Evolutionary conservation across 1,140 invertebrate genomes (phyloP).

Genomic region (Aradophagus sp.): DNA sequence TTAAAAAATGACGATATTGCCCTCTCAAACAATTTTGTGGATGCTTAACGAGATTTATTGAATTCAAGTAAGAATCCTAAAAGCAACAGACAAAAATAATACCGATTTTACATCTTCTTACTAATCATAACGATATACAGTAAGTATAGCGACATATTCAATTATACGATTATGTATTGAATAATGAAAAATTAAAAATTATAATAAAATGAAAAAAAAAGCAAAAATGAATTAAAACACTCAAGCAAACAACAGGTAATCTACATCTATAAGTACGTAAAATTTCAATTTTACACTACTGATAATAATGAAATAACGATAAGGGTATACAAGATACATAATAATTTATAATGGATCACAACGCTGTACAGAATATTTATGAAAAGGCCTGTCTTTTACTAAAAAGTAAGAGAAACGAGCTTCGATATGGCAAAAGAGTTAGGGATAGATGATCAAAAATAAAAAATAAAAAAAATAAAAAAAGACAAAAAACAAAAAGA

Average conservation of each 20-base stretch:
- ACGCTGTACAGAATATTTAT: constrained; percentile 76
- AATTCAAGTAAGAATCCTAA: constrained; percentile 63
- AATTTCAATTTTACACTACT: constrained; percentile 76
- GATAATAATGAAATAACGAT: constrained; percentile 75
- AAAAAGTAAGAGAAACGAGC: constrained; percentile 64
- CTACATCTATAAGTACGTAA: constrained; percentile 74
- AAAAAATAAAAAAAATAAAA: too few species aligned
- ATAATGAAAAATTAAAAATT: constrained; percentile 62
- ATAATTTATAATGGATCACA: constrained; percentile 74
- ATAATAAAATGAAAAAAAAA: constrained; percentile 24
- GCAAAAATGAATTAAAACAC: constrained; percentile 64
- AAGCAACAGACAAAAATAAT: constrained; percentile 64
- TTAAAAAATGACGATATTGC: too few species aligned
- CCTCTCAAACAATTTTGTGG: constrained; percentile 72
- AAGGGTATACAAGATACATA: constrained; percentile 73
- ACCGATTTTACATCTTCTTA: constrained; percentile 77
- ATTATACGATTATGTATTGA: constrained; percentile 72
- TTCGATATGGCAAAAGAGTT: constrained; percentile 51
- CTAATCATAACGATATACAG: constrained; percentile 73
- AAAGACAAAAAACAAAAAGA: too few species aligned
- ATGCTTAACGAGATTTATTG: constrained; percentile 72
- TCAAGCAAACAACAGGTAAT: constrained; percentile 66
- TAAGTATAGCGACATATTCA: constrained; percentile 73
- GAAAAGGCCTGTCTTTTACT: constrained; percentile 70
- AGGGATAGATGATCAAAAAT: constrained; percentile 48